Base-by-base conservation (phyloP, 2,888 invertebrate genomes). In the Steinernema scapterisci region DNA sequence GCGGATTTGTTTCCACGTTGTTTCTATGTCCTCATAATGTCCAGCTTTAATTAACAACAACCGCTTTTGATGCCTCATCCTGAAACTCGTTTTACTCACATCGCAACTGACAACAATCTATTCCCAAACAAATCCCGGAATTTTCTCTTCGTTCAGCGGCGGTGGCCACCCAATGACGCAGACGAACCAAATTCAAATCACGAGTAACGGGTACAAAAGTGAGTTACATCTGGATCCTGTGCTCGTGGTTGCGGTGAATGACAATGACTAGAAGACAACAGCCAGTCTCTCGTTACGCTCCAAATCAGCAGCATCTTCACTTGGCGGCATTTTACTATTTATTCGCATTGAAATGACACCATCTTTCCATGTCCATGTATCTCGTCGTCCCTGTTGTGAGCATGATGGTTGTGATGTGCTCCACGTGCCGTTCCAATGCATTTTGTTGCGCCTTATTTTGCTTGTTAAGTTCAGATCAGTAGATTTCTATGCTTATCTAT, bases 141-240 rank as follows among this genome's bases (percentile, higher is more conserved):
- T 38, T 38, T n/a, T 38, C 38, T 38, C 21, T 48, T 11, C 63
- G 25, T 63, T 63, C 63, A 63, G 63, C 63, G 38, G 25, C 31
- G 27, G 16, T 31, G 25, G 25, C 6, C 38, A 38, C 5, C 38
- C 38, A 38, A 38, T 38, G 38, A 38, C 5, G 38, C 63, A 63
- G 16, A 27, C 63, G 31, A 63, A 25, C 27, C 63, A 63, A 27
- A 63, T 63, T 63, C 63, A 31, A 6, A 38, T 63, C 27, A 63
- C 31, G 11, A 63, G 63, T 63, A 63, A 63, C 54, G 70, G 51
- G 44, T 81, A 74, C 78, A 79, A 80, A 76, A 78, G 80, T n/a
- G 82, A 82, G 72, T 70, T 82, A 16, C 81, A 80, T 23, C 75
- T 82, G 27, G 81, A 82, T 75, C 82, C 82, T 11, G 77, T 80